Evolutionary conservation across 2,888 invertebrate genomes (phyloP).

Genomic region (Himalopsyche kuldschensis): DNA sequence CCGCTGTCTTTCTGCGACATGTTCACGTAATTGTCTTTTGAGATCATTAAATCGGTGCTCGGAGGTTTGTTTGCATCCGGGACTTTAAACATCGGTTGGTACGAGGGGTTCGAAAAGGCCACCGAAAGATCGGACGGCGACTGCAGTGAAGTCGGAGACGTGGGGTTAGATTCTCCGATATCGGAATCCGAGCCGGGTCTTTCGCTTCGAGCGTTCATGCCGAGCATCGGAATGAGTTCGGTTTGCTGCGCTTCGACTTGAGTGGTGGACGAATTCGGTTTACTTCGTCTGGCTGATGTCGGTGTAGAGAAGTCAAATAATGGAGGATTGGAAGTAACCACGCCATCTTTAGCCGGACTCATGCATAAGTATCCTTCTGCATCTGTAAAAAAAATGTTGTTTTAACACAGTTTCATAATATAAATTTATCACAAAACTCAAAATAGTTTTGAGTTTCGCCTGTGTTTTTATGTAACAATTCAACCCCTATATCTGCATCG

Average conservation of each 20-base stretch:
- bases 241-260: slow-evolving; percentile 34
- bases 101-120: slow-evolving; percentile 49
- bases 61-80: slow-evolving; percentile 35
- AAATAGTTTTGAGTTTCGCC: no score
- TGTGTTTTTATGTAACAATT: no score
- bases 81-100: slow-evolving; percentile 44
- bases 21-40: slow-evolving; percentile 57
- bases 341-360: slow-evolving; percentile 55
- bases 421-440: no score
- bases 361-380: slow-evolving; percentile 66
- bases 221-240: slow-evolving; percentile 61
- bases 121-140: slow-evolving; percentile 22
- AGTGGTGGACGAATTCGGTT: slow-evolving; percentile 39
- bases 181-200: slow-evolving; percentile 52
- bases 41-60: slow-evolving; percentile 43
- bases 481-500: no score
- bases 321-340: slow-evolving; percentile 48
- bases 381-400: slow-evolving; percentile 46
- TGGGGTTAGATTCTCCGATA: slow-evolving; percentile 34
- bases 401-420: no score
- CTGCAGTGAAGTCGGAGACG: slow-evolving; percentile 4
- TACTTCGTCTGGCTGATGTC: slow-evolving; percentile 39
- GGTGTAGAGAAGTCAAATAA: slow-evolving; percentile 59
- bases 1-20: slow-evolving; percentile 56
- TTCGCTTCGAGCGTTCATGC: slow-evolving; percentile 46